Evolutionary conservation across 2,888 invertebrate genomes (phyloP).

Genomic region (Tetheella fluctuosa): DNA sequence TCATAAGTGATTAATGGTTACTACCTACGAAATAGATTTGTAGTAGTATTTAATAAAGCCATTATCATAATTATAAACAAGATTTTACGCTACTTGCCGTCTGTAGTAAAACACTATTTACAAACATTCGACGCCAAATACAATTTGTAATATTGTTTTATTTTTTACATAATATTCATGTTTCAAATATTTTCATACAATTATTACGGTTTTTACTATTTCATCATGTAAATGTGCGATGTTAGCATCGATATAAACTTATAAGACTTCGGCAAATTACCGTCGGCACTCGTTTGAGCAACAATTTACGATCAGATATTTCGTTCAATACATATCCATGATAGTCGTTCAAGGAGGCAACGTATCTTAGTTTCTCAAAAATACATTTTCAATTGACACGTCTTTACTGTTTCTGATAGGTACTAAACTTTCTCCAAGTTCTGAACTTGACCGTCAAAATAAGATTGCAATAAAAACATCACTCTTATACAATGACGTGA

Average conservation of each 20-base stretch:
- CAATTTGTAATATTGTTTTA: conserved; percentile 37
- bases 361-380: background rate
- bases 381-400: conserved; percentile 3
- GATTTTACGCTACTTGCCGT: conserved; percentile 75
- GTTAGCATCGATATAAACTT: background rate
- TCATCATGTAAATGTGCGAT: background rate
- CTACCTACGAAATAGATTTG: conserved; percentile 80
- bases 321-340: too few species aligned
- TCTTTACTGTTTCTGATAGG: conserved; percentile 13
- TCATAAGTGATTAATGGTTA: conserved; percentile 79
- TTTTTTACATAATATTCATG: conserved; percentile 17
- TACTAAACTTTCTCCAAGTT: conserved; percentile 67
- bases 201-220: background rate
- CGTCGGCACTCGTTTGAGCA: background rate
- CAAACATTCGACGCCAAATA: conserved; percentile 52
- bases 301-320: background rate
- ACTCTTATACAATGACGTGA: conserved; percentile 78
- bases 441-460: conserved; percentile 82
- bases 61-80: conserved; percentile 82
- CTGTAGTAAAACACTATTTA: conserved; percentile 74
- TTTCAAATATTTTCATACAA: background rate
- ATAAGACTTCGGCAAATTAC: background rate
- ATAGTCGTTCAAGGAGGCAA: background rate
- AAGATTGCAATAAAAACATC: conserved; percentile 79
- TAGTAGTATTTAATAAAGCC: conserved; percentile 73